Base-by-base conservation (phyloP, 35 echinoderm and acorn worm species). In the Apostichopus japonicus region DNA sequence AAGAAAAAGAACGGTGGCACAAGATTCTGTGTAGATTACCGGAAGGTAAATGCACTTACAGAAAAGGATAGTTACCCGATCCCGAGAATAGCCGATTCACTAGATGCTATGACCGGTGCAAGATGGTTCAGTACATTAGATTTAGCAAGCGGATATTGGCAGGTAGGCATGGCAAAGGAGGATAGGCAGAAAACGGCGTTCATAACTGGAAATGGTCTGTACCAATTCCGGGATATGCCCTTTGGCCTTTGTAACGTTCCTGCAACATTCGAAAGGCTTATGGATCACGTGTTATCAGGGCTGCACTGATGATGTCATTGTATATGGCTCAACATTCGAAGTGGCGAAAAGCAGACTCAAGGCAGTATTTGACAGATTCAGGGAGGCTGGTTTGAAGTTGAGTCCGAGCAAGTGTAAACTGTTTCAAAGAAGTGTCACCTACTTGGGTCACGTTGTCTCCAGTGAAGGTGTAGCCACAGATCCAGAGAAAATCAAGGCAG, bases 21-120 rank as follows among this genome's bases (percentile, higher is more conserved):
- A n/a, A n/a, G n/a, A n/a, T n/a, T n/a, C n/a, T 86, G 77, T 6
- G 0, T 94, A 5, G 87, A 90, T 44, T 81, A 90, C 56, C 9
- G 77, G 23, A 90, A 81, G 33, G 5, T 92, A 23, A 79, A 94
- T 63, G 6, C 55, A 11, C 10, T 80, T 2, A 95, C 90, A 72
- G 72, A 1, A 55, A 86, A 92, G 33, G 84, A 92, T 54, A 78
- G 90, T 16, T 95, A 92, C 67, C 94, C 94, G 4, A 93, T 94
- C 10, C 93, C 89, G 23, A 94, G 72, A 21, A 94, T 94, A 6
- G 86, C 56, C 1, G 79, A 92, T 14, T 93, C 55, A 15, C 62
- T 93, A 13, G 86, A 93, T 57, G 56, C 72, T 19, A 53, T 93
- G 27, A 63, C 72, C 10, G 58, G 61, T 56, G 55, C 94, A 21